Base-by-base conservation (phyloP, 35 echinoderm and acorn worm genomes). In the Nesometra sesokonis region DNA sequence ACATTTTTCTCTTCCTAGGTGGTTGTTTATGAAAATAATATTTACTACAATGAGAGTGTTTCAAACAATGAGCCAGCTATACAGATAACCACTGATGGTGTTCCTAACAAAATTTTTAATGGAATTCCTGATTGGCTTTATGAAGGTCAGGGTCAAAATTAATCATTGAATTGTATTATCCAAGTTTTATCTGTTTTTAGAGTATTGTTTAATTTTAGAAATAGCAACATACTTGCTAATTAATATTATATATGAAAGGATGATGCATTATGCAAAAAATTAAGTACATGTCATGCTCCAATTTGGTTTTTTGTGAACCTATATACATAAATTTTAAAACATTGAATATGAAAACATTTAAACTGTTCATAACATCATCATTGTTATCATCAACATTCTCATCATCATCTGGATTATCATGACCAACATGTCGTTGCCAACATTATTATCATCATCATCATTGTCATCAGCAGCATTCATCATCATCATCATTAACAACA, bases 1-100 rank as follows among this genome's bases (percentile, higher is more conserved):
- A n/a, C n/a, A n/a, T n/a, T 43, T 67, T 27, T 84, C 17, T 77
- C 77, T 38, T 46, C 35, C 43, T 77, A 91, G 89, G 40, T 91
- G 31, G 34, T 91, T 82, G 89, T 91, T 3, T 86, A 91, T 30
- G 17, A 91, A 32, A 82, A 86, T 67, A 40, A 91, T 31, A 86
- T 91, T 31, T 91, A 91, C 78, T 91, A 82, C 77, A 35, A 86
- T 36, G 33, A 90, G 32, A 80, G 76, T 31, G 15, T 86, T 15
- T 36, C 39, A 81, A 77, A n/a, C 0, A 80, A 77, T 35, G 33
- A 81, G 67, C 11, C 40, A 5, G 84, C 34, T 19, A 85, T 23
- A 11, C 84, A 35, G 37, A 47, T 91, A 31, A 91, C 89, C 13
- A 33, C 31, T 31, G 37, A 76, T 36, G 89, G 89, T 30, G 32